These are phyloP conservation scores for Paralvinella palmiformis DNA, from an alignment of 1,140 invertebrate species.

Conservation along the genomic window DNA sequence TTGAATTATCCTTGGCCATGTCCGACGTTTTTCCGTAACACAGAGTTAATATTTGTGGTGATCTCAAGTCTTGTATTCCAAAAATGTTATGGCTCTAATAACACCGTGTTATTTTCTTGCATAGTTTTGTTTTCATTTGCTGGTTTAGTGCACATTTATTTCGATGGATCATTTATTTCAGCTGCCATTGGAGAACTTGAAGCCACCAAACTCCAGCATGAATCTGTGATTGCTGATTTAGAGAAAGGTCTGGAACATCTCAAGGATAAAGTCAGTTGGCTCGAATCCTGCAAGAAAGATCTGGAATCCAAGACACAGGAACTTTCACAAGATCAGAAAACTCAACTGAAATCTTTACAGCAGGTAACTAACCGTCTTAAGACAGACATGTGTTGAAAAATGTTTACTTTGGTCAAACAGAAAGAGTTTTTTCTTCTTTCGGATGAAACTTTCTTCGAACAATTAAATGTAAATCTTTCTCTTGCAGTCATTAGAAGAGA, in stretches of 20 bases:
- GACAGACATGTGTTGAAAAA: too few relatives aligned
- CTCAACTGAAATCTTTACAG: conserved; percentile 32
- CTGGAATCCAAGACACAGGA: conserved; percentile 27
- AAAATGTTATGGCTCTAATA: too few relatives aligned
- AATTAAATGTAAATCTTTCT: neutral
- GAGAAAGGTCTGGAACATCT: conserved; percentile 29
- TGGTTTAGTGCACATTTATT: neutral
- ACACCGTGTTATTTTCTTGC: too few relatives aligned
- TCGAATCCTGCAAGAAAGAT: conserved; percentile 31
- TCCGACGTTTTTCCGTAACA: too few relatives aligned
- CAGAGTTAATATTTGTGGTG: too few relatives aligned
- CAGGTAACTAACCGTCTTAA: conserved; percentile 29
- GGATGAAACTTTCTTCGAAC: neutral
- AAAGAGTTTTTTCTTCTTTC: too few relatives aligned
- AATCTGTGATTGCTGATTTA: conserved; percentile 31
- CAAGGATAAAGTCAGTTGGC: conserved; percentile 26
- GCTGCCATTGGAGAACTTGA: conserved; percentile 37
- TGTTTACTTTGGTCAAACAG: too few relatives aligned
- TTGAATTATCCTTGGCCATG: too few relatives aligned
- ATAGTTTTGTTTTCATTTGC: neutral
- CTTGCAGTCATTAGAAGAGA: neutral
- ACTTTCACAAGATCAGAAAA: conserved; percentile 25
- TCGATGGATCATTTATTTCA: conserved; percentile 15
- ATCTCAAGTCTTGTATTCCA: too few relatives aligned
- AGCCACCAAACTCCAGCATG: conserved; percentile 37